Evolutionary conservation across 2,797 vertebrate species (phyloP), one percentile per base, ranked within the genome.

Genomic region (Epinephelus malabaricus): DNA sequence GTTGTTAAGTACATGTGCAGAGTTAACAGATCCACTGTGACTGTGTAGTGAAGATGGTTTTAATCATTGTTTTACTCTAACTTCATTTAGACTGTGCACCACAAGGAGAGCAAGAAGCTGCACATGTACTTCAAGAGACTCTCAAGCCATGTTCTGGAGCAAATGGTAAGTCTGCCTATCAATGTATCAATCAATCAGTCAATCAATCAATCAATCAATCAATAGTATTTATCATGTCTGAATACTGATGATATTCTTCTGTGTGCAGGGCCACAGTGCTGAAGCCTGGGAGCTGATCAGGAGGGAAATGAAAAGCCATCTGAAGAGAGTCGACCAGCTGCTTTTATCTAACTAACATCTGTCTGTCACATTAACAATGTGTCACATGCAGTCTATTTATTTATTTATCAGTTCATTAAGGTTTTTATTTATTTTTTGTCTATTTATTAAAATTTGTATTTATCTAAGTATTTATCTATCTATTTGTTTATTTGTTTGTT

Each of bases 271-370:
- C 18, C 62, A 88, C 79, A 91, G 88, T 27, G 55, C 77, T 58
- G 81, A 81, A 45, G 75, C 89, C n/a, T 94, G 93, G 93, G 92
- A 94, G 75, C 46, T 89, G 86, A 85, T 92, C 86, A 74, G 91
- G 65, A 81, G 19, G 43, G 73, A 92, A 61, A 69, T 87, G 18
- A 23, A 43, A 58, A 21, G 1, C 5, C 83, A 91, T 49, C 79
- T 94, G 1, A 34, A 53, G 23, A 69, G 53, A 60, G 38, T 60
- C 6, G 23, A 89, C 15, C 71, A 6, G 25, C 80, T 93, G 76
- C 11, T 69, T 46, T 63, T 66, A 38, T 4, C 79, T 73, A 43
- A 71, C 64, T 83, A 21, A 58, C 9, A 61, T 11, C 18, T 23
- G 18, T 3, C 47, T 34, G 43, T 51, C n/a, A 45, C 50, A 34